Percentiles rank a stretch among this genome's conserved stretches.
phyloP scores from a whole-genome alignment of 1,140 invertebrate genomes.

The Branchinecta lynchi region DNA sequence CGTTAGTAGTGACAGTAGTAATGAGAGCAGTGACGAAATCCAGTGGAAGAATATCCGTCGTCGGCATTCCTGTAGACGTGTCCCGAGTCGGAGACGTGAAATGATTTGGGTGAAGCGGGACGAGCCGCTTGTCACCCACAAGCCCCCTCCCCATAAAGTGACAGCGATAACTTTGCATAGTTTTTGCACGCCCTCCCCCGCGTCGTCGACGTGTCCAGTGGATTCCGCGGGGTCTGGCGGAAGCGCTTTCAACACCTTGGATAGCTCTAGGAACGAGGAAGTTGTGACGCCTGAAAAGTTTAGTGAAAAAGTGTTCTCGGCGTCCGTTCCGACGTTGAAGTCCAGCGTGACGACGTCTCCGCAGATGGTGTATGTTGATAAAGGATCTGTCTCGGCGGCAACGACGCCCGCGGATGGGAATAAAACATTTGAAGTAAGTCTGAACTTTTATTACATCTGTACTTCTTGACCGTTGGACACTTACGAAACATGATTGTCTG shows the following conservation, averaged over 20 bases:
- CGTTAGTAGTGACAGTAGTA: constrained; percentile 7
- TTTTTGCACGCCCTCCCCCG: not conserved
- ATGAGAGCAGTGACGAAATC: not conserved
- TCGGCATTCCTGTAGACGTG: constrained; percentile 19
- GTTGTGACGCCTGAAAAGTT: not conserved
- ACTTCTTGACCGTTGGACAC: not conserved
- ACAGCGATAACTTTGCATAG: not conserved
- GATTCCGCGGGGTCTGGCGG: not conserved
- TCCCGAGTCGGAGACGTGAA: constrained; percentile 12
- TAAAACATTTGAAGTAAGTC: constrained; percentile 18
- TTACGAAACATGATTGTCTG: too few relatives aligned
- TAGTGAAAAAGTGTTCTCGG: constrained; percentile 11
- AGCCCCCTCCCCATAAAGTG: constrained; percentile 12
- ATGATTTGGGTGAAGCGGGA: constrained; percentile 15
- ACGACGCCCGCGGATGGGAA: constrained; percentile 19
- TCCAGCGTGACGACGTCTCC: not conserved
- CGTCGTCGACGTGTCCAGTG: not conserved
- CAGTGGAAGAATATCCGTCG: constrained; percentile 19
- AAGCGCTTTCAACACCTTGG: not conserved
- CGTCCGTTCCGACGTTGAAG: constrained; percentile 15
- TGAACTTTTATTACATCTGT: constrained; percentile 2
- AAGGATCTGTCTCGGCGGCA: constrained; percentile 17
- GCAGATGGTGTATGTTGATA: not conserved
- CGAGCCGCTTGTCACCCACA: constrained; percentile 13
- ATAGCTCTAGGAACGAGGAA: not conserved